A percentile compares a stretch with the other conserved stretches of the same genome.
These are phyloP conservation scores for Penaeus chinensis DNA, from an alignment of 1,140 invertebrate species.

Conservation along the genomic window DNA sequence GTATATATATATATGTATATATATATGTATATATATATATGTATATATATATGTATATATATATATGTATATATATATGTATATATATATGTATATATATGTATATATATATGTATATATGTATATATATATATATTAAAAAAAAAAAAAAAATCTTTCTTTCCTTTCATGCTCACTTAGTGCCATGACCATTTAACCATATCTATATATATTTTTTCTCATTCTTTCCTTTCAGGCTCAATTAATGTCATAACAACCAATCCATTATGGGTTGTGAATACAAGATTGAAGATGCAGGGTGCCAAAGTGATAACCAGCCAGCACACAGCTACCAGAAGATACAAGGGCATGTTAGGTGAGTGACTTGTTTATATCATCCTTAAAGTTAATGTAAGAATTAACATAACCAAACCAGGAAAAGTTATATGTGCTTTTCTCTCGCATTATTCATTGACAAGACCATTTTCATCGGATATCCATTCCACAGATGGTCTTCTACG, in stretches of 20 bases:
- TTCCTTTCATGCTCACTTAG: no score
- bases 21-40: no score
- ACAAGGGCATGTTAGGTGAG: constrained; percentile 72
- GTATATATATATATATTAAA: no score
- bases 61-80: no score
- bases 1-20: no score
- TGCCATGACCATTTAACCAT: neutral
- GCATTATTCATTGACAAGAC: neutral
- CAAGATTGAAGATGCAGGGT: constrained; percentile 82
- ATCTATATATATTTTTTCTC: constrained; percentile 50
- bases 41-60: no score
- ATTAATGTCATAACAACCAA: constrained; percentile 87
- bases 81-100: no score
- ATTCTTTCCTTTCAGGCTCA: constrained; percentile 71
- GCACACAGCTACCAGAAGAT: constrained; percentile 63
- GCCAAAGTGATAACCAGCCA: constrained; percentile 65
- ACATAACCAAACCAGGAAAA: no score
- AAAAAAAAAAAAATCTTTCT: no score
- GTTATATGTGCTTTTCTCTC: no score
- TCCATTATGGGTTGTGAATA: constrained; percentile 92
- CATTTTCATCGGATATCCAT: neutral
- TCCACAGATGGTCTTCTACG: constrained; percentile 76
- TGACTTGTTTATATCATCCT: constrained; percentile 28
- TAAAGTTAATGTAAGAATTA: no score
- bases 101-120: no score